These are phyloP conservation scores for Meloidogyne hapla DNA, from an alignment of 1,140 invertebrate species.

Conservation along the genomic window DNA sequence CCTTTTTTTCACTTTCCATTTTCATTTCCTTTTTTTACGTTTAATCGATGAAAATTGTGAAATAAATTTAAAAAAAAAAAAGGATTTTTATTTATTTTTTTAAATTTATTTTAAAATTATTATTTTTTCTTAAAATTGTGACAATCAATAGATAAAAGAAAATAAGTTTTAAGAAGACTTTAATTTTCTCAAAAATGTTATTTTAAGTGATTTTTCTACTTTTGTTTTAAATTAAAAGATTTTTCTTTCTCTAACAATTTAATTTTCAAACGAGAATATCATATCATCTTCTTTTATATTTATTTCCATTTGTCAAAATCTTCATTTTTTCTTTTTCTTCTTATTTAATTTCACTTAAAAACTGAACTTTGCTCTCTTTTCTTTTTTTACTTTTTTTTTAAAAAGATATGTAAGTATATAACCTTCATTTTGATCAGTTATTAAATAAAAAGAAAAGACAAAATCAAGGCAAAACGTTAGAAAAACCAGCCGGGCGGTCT, in stretches of 20 bases:
- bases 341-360: too few relatives aligned
- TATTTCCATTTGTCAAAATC: neutral
- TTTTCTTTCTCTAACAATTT: too few relatives aligned
- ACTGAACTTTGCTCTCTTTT: too few relatives aligned
- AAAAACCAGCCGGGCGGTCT: neutral
- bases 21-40: neutral
- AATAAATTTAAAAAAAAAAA: neutral
- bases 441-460: neutral
- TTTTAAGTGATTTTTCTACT: too few relatives aligned
- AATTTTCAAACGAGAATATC: too few relatives aligned
- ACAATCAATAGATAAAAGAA: too few relatives aligned
- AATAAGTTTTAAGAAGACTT: too few relatives aligned
- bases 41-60: neutral
- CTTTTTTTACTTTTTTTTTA: neutral
- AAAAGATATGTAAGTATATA: neutral
- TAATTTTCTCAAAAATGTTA: too few relatives aligned
- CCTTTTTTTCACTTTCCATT: neutral
- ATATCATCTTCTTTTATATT: neutral
- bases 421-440: constrained; percentile 5
- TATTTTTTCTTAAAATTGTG: too few relatives aligned
- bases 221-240: too few relatives aligned
- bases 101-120: neutral
- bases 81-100: neutral
- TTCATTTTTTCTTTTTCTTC: neutral
- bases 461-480: neutral